Conservation (phyloP, 2,113 vertebrate genomes). For the Tetrao urogallus region DNA sequence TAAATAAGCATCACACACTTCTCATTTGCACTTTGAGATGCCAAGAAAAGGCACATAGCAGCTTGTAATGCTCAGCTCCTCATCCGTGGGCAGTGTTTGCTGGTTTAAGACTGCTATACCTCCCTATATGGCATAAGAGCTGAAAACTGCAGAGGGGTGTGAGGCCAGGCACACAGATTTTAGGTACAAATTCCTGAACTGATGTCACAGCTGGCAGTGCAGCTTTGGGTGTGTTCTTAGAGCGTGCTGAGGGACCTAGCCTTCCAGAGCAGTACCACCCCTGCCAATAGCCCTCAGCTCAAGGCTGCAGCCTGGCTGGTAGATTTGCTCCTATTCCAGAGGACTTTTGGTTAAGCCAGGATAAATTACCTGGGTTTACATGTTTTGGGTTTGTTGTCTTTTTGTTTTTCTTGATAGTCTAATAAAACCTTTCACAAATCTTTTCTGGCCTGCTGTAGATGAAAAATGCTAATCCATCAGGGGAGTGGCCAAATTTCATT, state of each 20-base stretch:
- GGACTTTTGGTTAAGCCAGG: not conserved
- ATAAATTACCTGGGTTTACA: not conserved
- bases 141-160: not conserved
- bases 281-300: not conserved
- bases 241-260: not conserved
- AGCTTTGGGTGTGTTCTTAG: rapidly evolving
- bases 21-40: not conserved
- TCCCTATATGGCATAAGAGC: not conserved
- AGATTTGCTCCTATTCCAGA: not conserved
- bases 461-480: not conserved
- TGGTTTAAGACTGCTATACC: not conserved
- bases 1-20: not conserved
- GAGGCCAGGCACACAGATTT: not conserved
- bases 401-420: not conserved
- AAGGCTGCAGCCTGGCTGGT: not conserved
- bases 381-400: not conserved
- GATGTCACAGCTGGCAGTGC: not conserved
- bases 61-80: not conserved
- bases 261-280: not conserved
- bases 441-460: not conserved
- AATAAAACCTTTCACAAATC: not conserved
- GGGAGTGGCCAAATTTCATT: not conserved
- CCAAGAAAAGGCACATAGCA: not conserved
- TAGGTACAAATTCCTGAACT: not conserved
- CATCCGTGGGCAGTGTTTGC: not conserved